Conservation (phyloP, 1,140 invertebrate genomes). For the Tetranychus urticae region DNA sequence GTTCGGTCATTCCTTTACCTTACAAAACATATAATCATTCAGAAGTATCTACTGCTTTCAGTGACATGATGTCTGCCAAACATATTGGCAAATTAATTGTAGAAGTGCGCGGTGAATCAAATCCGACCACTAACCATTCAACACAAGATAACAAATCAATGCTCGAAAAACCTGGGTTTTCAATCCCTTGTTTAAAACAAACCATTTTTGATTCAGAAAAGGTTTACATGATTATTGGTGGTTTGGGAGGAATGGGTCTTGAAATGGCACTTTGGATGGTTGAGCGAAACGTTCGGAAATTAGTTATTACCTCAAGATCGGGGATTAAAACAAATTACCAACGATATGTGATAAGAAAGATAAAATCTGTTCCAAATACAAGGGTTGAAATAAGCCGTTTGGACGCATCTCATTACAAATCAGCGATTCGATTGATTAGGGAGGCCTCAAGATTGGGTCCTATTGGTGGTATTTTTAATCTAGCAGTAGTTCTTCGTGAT, state of each 20-base stretch:
- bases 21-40: constrained; percentile 51
- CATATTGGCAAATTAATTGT: constrained; percentile 77
- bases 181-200: constrained; percentile 28
- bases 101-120: constrained; percentile 17
- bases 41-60: constrained; percentile 76
- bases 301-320: constrained; percentile 65
- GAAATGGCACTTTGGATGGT: constrained; percentile 77
- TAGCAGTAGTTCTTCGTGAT: constrained; percentile 62
- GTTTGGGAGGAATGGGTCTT: constrained; percentile 79
- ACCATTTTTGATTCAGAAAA: constrained; percentile 66
- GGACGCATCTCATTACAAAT: constrained; percentile 32
- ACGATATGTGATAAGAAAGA: constrained; percentile 14
- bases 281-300: constrained; percentile 46
- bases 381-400: constrained; percentile 36
- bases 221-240: constrained; percentile 60
- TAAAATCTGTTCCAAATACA: constrained; percentile 38
- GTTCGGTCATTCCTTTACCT: constrained; percentile 59
- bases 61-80: constrained; percentile 80
- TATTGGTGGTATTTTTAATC: constrained; percentile 78
- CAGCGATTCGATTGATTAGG: constrained; percentile 31
- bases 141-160: neutral
- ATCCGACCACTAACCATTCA: neutral
- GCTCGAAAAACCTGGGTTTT: constrained; percentile 17
- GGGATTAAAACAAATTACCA: constrained; percentile 42
- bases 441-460: constrained; percentile 38